Conservation (phyloP, 2,113 vertebrate species). For the Cyanoramphus novaezelandiae region DNA sequence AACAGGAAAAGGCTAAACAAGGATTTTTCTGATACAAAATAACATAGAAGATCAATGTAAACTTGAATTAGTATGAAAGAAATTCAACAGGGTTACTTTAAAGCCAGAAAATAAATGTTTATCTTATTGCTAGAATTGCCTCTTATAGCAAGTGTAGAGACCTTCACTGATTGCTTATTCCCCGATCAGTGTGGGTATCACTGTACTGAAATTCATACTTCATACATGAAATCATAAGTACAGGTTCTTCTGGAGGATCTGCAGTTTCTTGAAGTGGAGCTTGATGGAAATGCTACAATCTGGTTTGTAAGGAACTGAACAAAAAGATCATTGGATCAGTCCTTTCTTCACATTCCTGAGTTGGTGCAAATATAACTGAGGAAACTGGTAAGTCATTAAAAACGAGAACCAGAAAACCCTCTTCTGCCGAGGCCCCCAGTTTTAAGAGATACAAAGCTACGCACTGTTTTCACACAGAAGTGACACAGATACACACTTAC, state of each 20-base stretch:
- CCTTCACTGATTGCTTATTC: background rate
- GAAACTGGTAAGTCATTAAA: background rate
- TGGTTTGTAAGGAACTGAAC: background rate
- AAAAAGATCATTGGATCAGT: background rate
- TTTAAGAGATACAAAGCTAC: background rate
- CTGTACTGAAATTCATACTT: background rate
- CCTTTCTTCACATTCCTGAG: background rate
- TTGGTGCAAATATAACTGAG: background rate
- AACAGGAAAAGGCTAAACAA: background rate
- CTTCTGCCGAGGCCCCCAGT: background rate
- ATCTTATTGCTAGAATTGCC: background rate
- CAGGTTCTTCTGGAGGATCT: background rate
- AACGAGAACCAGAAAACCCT: background rate
- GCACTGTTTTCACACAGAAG: background rate
- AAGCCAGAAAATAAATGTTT: background rate
- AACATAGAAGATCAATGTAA: background rate
- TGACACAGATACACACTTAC: conserved; percentile 75
- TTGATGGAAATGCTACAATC: background rate
- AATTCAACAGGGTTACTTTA: background rate
- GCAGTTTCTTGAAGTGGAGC: background rate
- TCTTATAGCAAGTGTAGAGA: background rate
- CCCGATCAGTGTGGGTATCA: background rate
- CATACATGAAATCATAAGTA: background rate
- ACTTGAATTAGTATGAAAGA: background rate
- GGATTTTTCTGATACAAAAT: background rate